Percentiles rank a stretch among this genome's conserved stretches.
phyloP scores from a whole-genome alignment of 2,888 invertebrate species.

The Pteria penguin region DNA sequence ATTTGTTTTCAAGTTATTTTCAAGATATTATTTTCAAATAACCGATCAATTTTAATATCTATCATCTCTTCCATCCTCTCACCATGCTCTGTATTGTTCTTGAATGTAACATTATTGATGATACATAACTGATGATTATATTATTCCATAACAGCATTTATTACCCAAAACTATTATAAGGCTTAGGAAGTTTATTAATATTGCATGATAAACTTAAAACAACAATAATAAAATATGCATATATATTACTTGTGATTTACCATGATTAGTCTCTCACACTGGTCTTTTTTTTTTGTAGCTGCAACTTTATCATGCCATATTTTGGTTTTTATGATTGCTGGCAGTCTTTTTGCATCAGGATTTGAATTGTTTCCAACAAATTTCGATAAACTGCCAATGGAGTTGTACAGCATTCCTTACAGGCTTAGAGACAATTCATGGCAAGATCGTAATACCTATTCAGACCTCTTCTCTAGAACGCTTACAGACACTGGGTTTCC shows the following conservation, averaged over 20 bases:
- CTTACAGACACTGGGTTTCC: conserved; percentile 27
- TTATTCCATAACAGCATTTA: too few relatives aligned
- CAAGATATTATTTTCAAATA: too few relatives aligned
- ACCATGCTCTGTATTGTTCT: too few relatives aligned
- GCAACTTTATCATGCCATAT: conserved; percentile 54
- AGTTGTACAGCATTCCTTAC: conserved; percentile 61
- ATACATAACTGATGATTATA: too few relatives aligned
- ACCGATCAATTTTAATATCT: too few relatives aligned
- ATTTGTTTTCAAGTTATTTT: too few relatives aligned
- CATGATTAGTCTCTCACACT: too few relatives aligned
- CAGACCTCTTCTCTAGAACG: conserved; percentile 44
- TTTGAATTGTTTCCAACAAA: conserved; percentile 66
- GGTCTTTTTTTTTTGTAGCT: conserved; percentile 54
- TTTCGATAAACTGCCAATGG: conserved; percentile 65
- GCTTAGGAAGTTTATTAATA: too few relatives aligned
- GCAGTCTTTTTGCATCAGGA: conserved; percentile 48
- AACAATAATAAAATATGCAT: neutral
- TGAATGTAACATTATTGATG: too few relatives aligned
- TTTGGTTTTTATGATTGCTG: conserved; percentile 49
- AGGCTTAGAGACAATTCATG: conserved; percentile 61
- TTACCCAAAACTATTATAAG: too few relatives aligned
- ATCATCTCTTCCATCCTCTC: too few relatives aligned
- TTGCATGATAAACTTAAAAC: neutral
- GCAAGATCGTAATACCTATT: conserved; percentile 50
- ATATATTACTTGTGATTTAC: too few relatives aligned